Percentiles rank a stretch among this genome's conserved stretches.
Conservation (phyloP, 2,113 vertebrate genomes). For the Rhinichthys klamathensis region DNA sequence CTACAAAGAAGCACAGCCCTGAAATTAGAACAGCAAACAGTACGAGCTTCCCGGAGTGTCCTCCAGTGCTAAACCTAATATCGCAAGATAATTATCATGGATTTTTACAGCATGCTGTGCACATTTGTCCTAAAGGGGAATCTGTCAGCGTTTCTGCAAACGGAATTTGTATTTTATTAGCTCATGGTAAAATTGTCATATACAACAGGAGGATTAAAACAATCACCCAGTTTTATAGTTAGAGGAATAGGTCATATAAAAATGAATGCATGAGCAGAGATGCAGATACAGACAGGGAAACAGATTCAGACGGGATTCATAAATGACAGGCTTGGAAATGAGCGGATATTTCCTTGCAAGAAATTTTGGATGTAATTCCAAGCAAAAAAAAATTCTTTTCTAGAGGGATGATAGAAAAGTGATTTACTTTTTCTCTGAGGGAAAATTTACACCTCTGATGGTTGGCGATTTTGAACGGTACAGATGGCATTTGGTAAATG, state of each 20-base stretch:
- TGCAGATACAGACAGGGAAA: neutral
- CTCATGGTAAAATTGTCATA: constrained; percentile 69
- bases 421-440: constrained; percentile 17
- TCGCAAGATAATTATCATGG: constrained; percentile 75
- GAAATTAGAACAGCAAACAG: constrained; percentile 66
- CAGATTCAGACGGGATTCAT: neutral
- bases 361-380: neutral
- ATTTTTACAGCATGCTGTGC: constrained; percentile 73
- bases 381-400: neutral
- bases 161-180: constrained; percentile 77
- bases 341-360: neutral
- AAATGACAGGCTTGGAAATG: constrained; percentile 7
- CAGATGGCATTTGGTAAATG: constrained; percentile 53
- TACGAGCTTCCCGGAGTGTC: constrained; percentile 64
- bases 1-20: constrained; percentile 54
- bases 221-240: constrained; percentile 69
- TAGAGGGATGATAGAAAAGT: neutral
- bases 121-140: constrained; percentile 73
- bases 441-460: constrained; percentile 4
- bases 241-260: constrained; percentile 67
- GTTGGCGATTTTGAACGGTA: constrained; percentile 28
- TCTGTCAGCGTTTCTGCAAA: constrained; percentile 68
- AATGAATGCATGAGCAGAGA: constrained; percentile 66
- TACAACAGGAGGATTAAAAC: constrained; percentile 67
- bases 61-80: constrained; percentile 76